Percentiles rank a stretch among this genome's conserved stretches.
phyloP scores from a whole-genome alignment of 2,113 vertebrate genomes.

The Rallus limicola region DNA sequence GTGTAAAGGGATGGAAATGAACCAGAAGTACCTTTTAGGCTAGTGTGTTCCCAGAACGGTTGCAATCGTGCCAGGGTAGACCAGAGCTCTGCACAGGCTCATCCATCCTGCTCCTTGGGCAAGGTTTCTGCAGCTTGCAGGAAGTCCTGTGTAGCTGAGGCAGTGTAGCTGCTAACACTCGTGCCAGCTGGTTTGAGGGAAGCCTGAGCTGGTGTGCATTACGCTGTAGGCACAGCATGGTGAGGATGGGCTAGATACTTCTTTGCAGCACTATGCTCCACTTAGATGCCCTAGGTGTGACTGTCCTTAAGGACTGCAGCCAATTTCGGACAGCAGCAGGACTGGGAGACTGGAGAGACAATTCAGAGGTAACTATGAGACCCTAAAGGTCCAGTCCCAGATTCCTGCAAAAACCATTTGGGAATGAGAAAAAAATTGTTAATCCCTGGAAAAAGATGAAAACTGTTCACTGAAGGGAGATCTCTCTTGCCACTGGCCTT shows the following conservation, averaged over 20 bases:
- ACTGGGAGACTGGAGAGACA: neutral
- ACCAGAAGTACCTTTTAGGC: neutral
- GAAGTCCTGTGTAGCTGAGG: conserved; percentile 14
- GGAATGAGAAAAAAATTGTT: neutral
- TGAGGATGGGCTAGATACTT: neutral
- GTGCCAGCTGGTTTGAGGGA: neutral
- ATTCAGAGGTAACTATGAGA: neutral
- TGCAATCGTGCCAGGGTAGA: neutral
- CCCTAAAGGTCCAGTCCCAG: neutral
- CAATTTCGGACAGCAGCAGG: neutral
- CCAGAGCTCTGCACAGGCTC: neutral
- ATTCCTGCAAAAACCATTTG: neutral
- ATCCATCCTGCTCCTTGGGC: neutral
- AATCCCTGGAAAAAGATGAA: neutral
- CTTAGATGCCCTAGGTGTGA: neutral
- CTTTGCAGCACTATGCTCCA: neutral
- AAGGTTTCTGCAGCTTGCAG: neutral
- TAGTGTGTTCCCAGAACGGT: neutral
- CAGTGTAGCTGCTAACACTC: conserved; percentile 8
- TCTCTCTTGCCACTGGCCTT: neutral
- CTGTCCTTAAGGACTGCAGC: neutral
- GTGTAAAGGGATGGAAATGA: neutral
- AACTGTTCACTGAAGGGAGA: neutral
- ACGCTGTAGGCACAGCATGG: neutral
- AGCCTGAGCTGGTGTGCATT: neutral